Conservation (phyloP, 2,888 invertebrate species). For the Lydus trimaculatus region DNA sequence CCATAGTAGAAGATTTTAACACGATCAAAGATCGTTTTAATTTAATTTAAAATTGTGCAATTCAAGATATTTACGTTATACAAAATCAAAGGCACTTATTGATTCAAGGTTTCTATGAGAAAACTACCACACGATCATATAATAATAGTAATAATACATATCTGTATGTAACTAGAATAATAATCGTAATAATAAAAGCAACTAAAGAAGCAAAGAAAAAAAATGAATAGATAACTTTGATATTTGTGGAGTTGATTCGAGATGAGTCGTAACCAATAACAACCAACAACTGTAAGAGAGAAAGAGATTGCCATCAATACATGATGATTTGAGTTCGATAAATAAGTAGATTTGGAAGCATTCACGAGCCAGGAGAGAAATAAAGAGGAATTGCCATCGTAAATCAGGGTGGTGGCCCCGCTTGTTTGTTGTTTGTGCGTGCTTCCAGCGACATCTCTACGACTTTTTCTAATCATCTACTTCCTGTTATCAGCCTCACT, state of each 20-base stretch:
- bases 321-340: conserved; percentile 54
- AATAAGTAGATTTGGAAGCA: conserved; percentile 54
- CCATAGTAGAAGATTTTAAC: conserved; percentile 56
- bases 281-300: conserved; percentile 1
- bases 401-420: conserved; percentile 56
- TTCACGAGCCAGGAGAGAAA: conserved; percentile 58
- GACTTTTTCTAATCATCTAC: conserved; percentile 55
- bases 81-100: neutral
- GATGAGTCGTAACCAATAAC: neutral
- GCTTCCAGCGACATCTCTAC: conserved; percentile 52
- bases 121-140: neutral
- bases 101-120: neutral
- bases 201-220: neutral
- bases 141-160: neutral
- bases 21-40: conserved; percentile 60
- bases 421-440: conserved; percentile 57
- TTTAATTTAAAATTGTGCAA: conserved; percentile 50
- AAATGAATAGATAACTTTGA: neutral
- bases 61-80: conserved; percentile 39
- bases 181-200: neutral
- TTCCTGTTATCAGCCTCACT: conserved; percentile 48
- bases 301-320: conserved; percentile 26
- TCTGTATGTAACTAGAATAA: neutral
- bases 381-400: conserved; percentile 62
- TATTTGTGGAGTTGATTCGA: neutral